phyloP scores from a whole-genome alignment of 2,888 invertebrate species.

The Pristionchus mayeri region DNA sequence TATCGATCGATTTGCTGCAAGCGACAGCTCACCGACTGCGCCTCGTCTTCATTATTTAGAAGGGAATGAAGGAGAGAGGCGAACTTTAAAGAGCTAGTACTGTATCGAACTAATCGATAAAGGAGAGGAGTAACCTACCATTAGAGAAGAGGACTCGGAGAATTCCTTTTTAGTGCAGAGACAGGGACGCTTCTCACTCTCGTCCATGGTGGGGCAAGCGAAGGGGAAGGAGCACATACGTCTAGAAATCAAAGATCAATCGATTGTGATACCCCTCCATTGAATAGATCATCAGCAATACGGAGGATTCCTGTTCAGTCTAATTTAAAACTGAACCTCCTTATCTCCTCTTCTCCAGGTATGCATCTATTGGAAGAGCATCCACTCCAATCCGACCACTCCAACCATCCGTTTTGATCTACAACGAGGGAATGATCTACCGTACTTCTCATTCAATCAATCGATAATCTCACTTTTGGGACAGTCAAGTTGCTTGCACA shows the following conservation, averaged over 20 bases:
- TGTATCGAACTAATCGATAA: not conserved
- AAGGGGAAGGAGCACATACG: constrained; percentile 50
- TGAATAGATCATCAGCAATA: too few relatives aligned
- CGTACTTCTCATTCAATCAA: not conserved
- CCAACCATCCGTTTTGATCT: constrained; percentile 65
- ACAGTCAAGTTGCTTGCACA: constrained; percentile 6
- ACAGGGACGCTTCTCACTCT: constrained; percentile 39
- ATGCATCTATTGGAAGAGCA: constrained; percentile 72
- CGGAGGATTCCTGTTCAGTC: too few relatives aligned
- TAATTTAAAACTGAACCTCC: constrained; percentile 30
- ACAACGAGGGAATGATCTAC: not conserved
- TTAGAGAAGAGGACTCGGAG: not conserved
- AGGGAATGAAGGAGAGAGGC: constrained; percentile 10
- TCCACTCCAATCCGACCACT: constrained; percentile 71
- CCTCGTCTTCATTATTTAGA: constrained; percentile 33
- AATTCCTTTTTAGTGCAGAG: constrained; percentile 14
- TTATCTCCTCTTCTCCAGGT: constrained; percentile 35
- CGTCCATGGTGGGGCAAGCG: constrained; percentile 44
- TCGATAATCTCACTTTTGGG: constrained; percentile 16
- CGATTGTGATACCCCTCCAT: not conserved
- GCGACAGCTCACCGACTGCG: not conserved
- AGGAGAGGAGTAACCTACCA: not conserved
- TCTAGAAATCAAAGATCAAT: not conserved
- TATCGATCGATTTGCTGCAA: not conserved
- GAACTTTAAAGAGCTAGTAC: constrained; percentile 2